Base-by-base conservation (phyloP, 2,888 invertebrate species). In the Trimorus sp. region DNA sequence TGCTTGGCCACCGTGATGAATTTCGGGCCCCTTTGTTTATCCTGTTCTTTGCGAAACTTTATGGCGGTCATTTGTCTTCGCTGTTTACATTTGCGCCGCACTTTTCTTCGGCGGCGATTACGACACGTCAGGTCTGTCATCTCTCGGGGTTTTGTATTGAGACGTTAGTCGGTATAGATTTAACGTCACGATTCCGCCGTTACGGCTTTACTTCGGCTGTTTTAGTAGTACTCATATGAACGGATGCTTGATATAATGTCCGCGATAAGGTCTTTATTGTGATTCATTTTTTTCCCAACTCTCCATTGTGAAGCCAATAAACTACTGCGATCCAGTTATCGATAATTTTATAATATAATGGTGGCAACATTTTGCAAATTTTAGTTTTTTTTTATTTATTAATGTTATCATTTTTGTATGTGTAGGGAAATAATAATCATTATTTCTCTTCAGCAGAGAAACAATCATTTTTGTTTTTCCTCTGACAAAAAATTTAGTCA, bases 91-190 rank as follows among this genome's bases (percentile, higher is more conserved):
- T 60, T 63, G 26, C 16, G 45, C 4, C 53, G 69, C 68, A 79
- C 79, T 79, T 75, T 79, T 79, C 74, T 65, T 59, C 54, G 58
- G 60, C 53, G 62, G 53, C 69, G 70, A 65, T 75, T 74, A 75
- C 79, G 63, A 62, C 68, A 79, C 65, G 40, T 69, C 42, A 51
- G 38, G 53, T 68, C 68, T 66, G 48, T 78, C 60, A 53, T 66
- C 78, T 65, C 56, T 9, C 59, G 56, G 53, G 45, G 15, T 51
- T 66, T 48, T 42, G 49, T 73, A 79, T 79, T 79, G 54, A 79
- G 71, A 71, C 66, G 66, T 71, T 58, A 48, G 7, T 7, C 7
- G 49, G 48, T 49, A 60, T 70, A 60, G 70, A 62, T 71, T 71
- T 71, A 54, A 56, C 48, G 63, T 73, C 66, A 66, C 58, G 51